A percentile compares a stretch with the other conserved stretches of the same genome.
Conservation (phyloP, 2,888 invertebrate species). For the Mythimna vitellina region DNA sequence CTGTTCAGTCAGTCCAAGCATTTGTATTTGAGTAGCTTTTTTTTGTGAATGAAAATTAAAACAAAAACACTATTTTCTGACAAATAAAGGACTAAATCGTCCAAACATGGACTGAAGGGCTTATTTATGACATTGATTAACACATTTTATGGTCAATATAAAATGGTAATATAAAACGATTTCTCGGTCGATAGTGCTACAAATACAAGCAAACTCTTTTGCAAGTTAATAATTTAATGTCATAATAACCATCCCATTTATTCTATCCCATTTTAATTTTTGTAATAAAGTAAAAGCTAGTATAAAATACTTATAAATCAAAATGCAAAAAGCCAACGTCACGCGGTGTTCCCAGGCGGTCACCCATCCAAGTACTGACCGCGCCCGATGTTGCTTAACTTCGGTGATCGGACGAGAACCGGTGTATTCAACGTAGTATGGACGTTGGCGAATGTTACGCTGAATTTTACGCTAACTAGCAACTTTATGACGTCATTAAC, state of each 20-base stretch:
- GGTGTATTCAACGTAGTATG: conserved; percentile 87
- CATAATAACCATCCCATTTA: too few relatives aligned
- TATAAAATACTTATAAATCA: too few relatives aligned
- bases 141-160: neutral
- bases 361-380: conserved; percentile 89
- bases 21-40: too few relatives aligned
- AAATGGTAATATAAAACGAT: neutral
- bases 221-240: too few relatives aligned
- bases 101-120: neutral
- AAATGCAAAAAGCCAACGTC: conserved; percentile 76
- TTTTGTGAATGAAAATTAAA: neutral
- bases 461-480: neutral
- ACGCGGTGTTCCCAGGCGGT: conserved; percentile 87
- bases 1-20: too few relatives aligned
- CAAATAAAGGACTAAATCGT: neutral
- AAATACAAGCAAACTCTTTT: too few relatives aligned
- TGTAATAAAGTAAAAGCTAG: too few relatives aligned
- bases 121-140: too few relatives aligned
- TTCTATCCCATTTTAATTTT: neutral
- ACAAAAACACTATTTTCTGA: neutral
- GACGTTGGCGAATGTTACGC: conserved; percentile 69
- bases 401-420: conserved; percentile 89
- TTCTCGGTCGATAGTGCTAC: neutral
- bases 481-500: neutral
- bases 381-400: conserved; percentile 88